phyloP scores from a whole-genome alignment of 2,113 vertebrate genomes.

The Cepphus grylle region DNA sequence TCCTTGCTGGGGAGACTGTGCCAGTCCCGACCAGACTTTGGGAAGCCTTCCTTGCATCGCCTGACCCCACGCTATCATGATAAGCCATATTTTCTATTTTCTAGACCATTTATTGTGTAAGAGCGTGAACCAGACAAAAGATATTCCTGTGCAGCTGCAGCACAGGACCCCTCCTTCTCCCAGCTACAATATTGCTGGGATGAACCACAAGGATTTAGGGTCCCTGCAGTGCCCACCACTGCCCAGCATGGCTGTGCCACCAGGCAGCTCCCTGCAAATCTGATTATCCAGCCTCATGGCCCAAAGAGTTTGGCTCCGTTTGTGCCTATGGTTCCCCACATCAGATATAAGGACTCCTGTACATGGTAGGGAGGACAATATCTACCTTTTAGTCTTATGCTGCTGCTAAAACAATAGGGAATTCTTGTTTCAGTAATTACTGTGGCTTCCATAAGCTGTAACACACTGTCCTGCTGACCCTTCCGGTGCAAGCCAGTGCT shows the following conservation, averaged over 20 bases:
- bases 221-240: not conserved
- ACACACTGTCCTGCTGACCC: not conserved
- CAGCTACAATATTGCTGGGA: not conserved
- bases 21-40: not conserved
- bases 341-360: not conserved
- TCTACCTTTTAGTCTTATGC: not conserved
- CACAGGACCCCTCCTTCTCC: not conserved
- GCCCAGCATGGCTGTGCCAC: fast-evolving
- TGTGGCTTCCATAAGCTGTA: not conserved
- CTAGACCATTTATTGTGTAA: not conserved
- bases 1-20: too few relatives aligned
- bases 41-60: not conserved
- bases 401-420: not conserved
- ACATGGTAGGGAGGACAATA: not conserved
- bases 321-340: not conserved
- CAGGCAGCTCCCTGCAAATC: not conserved
- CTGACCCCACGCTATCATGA: fast-evolving
- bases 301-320: not conserved
- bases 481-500: not conserved
- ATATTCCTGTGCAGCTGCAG: not conserved
- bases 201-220: not conserved
- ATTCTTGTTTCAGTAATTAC: not conserved
- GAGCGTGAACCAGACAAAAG: not conserved
- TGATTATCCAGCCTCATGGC: not conserved
- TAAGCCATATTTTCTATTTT: not conserved